These are phyloP conservation scores for Poeciliopsis prolifica DNA, from an alignment of 2,113 vertebrate genomes.

Conservation along the genomic window DNA sequence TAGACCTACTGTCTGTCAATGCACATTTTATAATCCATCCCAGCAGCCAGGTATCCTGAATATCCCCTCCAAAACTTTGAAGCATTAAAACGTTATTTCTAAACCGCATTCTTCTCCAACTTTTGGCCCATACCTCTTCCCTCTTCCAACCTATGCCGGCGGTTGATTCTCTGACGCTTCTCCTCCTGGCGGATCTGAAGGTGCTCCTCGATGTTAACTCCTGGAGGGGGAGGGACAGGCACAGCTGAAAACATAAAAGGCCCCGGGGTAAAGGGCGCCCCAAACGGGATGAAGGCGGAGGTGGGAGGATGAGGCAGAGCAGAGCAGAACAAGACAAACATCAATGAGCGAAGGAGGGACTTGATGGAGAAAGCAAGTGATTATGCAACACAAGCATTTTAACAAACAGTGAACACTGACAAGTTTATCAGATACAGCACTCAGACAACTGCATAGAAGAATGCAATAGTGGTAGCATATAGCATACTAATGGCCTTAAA, in stretches of 20 bases:
- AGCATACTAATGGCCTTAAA: neutral
- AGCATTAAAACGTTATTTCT: neutral
- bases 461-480: constrained; percentile 13
- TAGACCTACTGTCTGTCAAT: constrained; percentile 15
- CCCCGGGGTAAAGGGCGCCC: constrained; percentile 61
- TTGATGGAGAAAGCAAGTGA: constrained; percentile 64
- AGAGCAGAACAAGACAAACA: constrained; percentile 73
- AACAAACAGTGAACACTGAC: constrained; percentile 26
- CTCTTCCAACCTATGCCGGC: constrained; percentile 93
- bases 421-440: constrained; percentile 12
- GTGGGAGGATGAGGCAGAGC: constrained; percentile 65
- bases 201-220: constrained; percentile 98
- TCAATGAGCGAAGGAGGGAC: constrained; percentile 73
- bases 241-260: constrained; percentile 87
- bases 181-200: constrained; percentile 97
- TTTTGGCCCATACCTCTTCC: constrained; percentile 87
- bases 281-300: constrained; percentile 60
- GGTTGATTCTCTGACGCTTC: constrained; percentile 93
- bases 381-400: constrained; percentile 38
- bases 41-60: neutral
- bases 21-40: constrained; percentile 3
- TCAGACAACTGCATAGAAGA: constrained; percentile 42
- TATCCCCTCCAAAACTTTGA: constrained; percentile 3
- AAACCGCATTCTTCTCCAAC: constrained; percentile 1
- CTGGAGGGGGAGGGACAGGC: constrained; percentile 92